Conservation (phyloP, 2,113 vertebrate species). For the Chrysochloris asiatica region DNA sequence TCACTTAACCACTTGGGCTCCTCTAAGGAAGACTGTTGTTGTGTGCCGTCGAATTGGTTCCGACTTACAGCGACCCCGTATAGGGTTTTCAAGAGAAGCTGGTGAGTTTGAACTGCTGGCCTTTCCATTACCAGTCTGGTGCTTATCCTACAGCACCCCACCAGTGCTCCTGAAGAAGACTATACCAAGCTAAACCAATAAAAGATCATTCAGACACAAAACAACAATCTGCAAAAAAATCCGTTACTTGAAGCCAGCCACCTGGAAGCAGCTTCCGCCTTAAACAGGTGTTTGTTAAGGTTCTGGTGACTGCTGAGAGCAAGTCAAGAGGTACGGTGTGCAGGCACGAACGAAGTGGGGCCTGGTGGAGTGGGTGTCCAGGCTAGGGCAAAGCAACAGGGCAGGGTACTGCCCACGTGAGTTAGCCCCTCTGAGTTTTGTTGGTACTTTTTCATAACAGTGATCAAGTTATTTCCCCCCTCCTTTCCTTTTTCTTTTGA, state of each 20-base stretch:
- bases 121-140: too few species aligned
- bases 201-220: neutral
- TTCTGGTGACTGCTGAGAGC: neutral
- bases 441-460: neutral
- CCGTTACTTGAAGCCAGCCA: neutral
- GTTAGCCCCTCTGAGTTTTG: neutral
- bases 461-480: too few species aligned
- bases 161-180: too few species aligned
- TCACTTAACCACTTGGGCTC: neutral
- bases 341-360: too few species aligned
- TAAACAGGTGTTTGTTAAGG: neutral
- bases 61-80: too few species aligned
- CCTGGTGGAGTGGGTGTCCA: neutral
- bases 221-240: neutral
- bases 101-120: too few species aligned
- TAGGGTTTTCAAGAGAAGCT: too few species aligned
- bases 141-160: too few species aligned
- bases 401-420: neutral
- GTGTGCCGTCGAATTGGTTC: too few species aligned
- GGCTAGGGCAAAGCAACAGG: neutral
- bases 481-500: too few species aligned
- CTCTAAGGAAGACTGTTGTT: neutral
- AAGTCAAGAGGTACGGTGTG: neutral
- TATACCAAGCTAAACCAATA: conserved; percentile 42
- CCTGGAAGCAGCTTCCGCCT: neutral